Conservation (phyloP, 2,113 vertebrate species). For the Seriola quinqueradiata region DNA sequence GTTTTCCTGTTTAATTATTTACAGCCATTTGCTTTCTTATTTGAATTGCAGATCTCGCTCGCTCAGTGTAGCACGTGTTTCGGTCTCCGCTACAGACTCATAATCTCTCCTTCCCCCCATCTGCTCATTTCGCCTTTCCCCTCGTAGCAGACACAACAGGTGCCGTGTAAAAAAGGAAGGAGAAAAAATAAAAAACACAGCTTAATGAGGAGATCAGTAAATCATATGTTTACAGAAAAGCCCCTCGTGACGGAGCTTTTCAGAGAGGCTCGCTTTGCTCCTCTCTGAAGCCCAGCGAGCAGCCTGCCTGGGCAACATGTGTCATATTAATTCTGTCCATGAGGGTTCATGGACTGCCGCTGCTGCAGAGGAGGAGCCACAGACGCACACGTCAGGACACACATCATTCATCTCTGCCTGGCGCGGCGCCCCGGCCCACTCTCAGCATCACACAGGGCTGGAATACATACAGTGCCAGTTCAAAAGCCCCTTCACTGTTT, state of each 20-base stretch:
- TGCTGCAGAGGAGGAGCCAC: constrained; percentile 40
- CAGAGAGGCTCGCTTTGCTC: constrained; percentile 40
- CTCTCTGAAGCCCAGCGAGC: constrained; percentile 47
- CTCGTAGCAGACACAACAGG: constrained; percentile 49
- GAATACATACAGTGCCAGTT: neutral
- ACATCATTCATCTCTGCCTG: constrained; percentile 34
- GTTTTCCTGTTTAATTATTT: constrained; percentile 71
- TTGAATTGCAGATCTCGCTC: constrained; percentile 63
- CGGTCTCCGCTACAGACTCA: constrained; percentile 11
- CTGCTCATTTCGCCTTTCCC: constrained; percentile 8
- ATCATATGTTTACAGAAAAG: constrained; percentile 68
- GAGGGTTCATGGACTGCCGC: constrained; percentile 34
- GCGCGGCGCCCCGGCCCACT: neutral
- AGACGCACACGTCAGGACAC: constrained; percentile 31
- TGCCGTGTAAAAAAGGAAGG: constrained; percentile 11
- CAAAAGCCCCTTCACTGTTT: too few species aligned
- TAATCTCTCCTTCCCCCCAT: constrained; percentile 19
- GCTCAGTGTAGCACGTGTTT: constrained; percentile 22
- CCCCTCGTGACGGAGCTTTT: constrained; percentile 28
- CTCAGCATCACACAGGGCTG: constrained; percentile 5
- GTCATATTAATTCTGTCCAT: constrained; percentile 61
- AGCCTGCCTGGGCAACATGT: constrained; percentile 56
- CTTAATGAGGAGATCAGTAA: constrained; percentile 65
- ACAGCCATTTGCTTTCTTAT: constrained; percentile 52
- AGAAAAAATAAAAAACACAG: constrained; percentile 4